Percentiles rank a stretch among this genome's conserved stretches.
Evolutionary conservation across 2,888 invertebrate species (phyloP).

Genomic region (Agrypnus murinus): DNA sequence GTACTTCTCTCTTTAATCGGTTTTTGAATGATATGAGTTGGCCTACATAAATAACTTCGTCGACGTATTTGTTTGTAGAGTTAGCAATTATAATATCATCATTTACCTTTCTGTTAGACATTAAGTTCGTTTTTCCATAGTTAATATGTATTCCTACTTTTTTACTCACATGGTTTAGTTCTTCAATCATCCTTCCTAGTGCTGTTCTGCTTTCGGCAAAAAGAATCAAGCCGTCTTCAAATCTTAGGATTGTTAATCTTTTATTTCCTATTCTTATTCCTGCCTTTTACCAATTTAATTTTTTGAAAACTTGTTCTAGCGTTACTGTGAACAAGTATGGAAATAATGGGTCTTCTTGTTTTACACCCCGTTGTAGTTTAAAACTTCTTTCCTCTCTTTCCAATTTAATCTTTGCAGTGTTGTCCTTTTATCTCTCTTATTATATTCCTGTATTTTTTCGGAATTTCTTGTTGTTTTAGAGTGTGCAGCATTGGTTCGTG

Average conservation of each 20-base stretch:
- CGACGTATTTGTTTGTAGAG: slow-evolving; percentile 6
- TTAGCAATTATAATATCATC: slow-evolving; percentile 1
- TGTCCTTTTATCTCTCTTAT: not conserved
- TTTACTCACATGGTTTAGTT: not conserved
- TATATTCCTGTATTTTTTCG: slow-evolving; percentile 2
- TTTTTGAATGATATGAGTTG: slow-evolving; percentile 12
- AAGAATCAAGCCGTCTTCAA: not conserved
- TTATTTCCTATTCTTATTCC: slow-evolving; percentile 7
- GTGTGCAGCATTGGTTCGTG: slow-evolving; percentile 1
- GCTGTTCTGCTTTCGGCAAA: not conserved
- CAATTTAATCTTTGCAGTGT: not conserved
- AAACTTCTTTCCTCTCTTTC: slow-evolving; percentile 3
- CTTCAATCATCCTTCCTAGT: slow-evolving; percentile 9
- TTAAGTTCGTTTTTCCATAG: slow-evolving; percentile 13
- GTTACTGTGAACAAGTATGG: slow-evolving; percentile 9
- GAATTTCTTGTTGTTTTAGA: slow-evolving; percentile 1
- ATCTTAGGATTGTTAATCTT: slow-evolving; percentile 12
- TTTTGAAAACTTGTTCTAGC: not conserved
- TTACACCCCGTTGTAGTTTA: not conserved
- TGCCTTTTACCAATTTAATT: not conserved
- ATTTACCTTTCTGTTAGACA: slow-evolving; percentile 11
- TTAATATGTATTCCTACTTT: slow-evolving; percentile 15
- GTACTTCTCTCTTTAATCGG: slow-evolving; percentile 2
- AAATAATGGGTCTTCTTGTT: not conserved
- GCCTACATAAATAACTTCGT: not conserved